Percentiles rank a stretch among this genome's conserved stretches.
These are phyloP conservation scores for Diglossa cyanea DNA, from an alignment of 2,797 vertebrate genomes.

Conservation along the genomic window DNA sequence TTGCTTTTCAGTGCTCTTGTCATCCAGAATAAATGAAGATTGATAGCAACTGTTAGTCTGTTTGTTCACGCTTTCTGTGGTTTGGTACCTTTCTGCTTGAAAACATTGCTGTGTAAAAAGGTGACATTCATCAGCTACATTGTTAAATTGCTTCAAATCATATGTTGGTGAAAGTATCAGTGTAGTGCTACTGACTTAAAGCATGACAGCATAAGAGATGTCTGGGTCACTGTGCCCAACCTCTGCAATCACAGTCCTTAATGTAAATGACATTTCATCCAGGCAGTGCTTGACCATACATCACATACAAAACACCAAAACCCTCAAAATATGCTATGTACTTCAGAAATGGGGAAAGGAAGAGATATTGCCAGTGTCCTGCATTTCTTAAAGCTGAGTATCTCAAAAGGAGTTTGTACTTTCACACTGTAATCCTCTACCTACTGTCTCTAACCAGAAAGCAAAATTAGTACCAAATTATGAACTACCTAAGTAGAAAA, in stretches of 20 bases:
- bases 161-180: neutral
- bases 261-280: neutral
- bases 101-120: neutral
- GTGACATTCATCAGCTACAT: neutral
- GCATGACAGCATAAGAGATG: neutral
- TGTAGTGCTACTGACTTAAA: neutral
- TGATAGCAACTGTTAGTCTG: neutral
- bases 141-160: neutral
- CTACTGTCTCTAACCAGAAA: neutral
- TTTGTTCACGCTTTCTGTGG: neutral
- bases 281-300: neutral
- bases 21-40: neutral
- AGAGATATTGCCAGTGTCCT: neutral
- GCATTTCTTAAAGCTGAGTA: neutral
- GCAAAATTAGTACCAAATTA: neutral
- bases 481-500: neutral
- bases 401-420: neutral
- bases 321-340: accelerated
- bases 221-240: neutral
- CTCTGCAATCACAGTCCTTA: neutral
- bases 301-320: neutral
- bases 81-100: neutral
- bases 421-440: neutral
- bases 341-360: neutral
- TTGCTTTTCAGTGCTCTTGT: neutral